These are phyloP conservation scores for Geopemphigus sp. DNA, from an alignment of 1,140 invertebrate genomes.

Conservation along the genomic window DNA sequence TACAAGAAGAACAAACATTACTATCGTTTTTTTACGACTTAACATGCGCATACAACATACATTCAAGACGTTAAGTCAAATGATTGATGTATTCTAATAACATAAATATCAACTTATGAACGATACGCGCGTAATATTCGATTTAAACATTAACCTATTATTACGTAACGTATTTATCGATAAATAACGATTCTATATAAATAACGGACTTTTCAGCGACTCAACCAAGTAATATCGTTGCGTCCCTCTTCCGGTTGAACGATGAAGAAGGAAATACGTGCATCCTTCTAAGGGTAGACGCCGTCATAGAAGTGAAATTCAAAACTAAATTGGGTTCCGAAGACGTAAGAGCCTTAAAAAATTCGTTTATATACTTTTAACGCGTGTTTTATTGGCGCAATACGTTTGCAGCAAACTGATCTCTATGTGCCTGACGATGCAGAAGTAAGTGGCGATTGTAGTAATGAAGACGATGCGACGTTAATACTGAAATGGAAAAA, in stretches of 20 bases:
- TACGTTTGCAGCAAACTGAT: conserved; percentile 40
- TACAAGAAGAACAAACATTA: too few relatives aligned
- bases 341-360: conserved; percentile 51
- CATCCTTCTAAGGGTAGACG: conserved; percentile 53
- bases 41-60: background rate
- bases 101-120: too few relatives aligned
- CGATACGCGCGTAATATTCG: background rate
- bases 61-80: background rate
- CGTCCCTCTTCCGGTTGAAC: conserved; percentile 52
- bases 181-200: too few relatives aligned
- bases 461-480: conserved; percentile 66
- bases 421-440: conserved; percentile 53
- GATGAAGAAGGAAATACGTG: conserved; percentile 52
- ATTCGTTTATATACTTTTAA: conserved; percentile 16
- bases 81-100: background rate
- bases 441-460: conserved; percentile 65
- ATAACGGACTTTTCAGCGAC: background rate
- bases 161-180: background rate
- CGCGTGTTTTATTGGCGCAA: background rate
- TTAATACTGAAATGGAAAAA: conserved; percentile 70
- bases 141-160: background rate
- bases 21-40: too few relatives aligned
- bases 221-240: conserved; percentile 45
- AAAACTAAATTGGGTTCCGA: conserved; percentile 52
- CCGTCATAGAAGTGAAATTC: conserved; percentile 53